Conservation (phyloP, 2,113 vertebrate species). For the Neodon shergylaensis region DNA sequence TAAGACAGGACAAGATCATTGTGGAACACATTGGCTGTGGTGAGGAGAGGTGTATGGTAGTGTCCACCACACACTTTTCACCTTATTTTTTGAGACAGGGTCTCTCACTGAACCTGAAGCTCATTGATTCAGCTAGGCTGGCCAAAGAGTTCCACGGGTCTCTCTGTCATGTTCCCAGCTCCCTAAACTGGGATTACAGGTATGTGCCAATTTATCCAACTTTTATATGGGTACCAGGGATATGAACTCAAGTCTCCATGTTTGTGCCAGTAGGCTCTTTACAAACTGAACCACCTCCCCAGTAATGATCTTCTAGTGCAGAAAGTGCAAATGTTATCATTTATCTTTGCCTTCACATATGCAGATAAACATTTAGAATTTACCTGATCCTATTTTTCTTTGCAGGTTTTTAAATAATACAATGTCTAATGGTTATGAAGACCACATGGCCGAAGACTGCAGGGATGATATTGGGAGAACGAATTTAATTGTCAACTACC, state of each 20-base stretch:
- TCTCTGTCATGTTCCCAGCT: background rate
- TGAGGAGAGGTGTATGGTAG: background rate
- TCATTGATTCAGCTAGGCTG: background rate
- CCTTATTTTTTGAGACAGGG: background rate
- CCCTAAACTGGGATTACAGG: background rate
- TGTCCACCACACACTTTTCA: background rate
- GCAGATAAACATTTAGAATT: background rate
- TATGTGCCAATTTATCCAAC: background rate
- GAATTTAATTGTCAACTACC: slow-evolving; percentile 98
- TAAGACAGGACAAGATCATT: background rate
- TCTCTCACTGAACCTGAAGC: background rate
- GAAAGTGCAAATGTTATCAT: background rate
- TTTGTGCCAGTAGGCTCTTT: background rate
- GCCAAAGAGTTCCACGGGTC: background rate
- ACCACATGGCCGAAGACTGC: slow-evolving; percentile 98
- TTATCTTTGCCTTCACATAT: background rate
- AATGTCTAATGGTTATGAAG: slow-evolving; percentile 99
- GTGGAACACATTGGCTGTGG: background rate
- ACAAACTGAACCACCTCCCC: background rate
- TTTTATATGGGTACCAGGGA: background rate
- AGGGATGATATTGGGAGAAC: slow-evolving; percentile 95
- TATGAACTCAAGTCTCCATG: background rate
- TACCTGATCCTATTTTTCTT: slow-evolving; percentile 62
- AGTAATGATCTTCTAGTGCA: background rate
- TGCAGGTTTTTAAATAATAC: slow-evolving; percentile 90